Conservation (phyloP, 2,797 vertebrate species). For the Oryzias dopingdopingensis region DNA sequence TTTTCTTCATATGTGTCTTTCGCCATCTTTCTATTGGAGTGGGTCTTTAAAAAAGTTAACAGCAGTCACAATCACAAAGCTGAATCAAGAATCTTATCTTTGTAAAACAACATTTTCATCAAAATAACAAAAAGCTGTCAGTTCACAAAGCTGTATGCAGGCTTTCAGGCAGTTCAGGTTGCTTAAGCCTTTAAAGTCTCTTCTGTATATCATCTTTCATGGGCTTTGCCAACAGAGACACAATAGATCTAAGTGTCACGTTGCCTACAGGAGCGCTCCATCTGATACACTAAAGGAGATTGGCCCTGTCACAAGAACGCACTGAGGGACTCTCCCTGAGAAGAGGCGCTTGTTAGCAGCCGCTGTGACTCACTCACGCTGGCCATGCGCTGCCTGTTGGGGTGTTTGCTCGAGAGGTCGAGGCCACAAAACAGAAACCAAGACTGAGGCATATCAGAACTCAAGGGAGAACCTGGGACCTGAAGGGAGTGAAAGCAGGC, state of each 20-base stretch:
- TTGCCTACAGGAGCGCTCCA: constrained; percentile 54
- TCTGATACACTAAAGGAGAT: constrained; percentile 64
- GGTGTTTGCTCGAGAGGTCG: constrained; percentile 19
- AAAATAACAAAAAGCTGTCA: neutral
- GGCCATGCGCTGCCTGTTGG: constrained; percentile 66
- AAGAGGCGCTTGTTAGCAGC: constrained; percentile 60
- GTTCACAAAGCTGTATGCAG: neutral
- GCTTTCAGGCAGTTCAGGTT: neutral
- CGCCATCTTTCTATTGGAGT: too few relatives aligned
- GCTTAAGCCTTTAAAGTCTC: constrained; percentile 6
- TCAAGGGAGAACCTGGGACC: neutral
- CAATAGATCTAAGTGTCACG: constrained; percentile 54
- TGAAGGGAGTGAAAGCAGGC: constrained; percentile 20
- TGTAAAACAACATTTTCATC: too few relatives aligned
- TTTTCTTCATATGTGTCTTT: too few relatives aligned
- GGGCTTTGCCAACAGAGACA: constrained; percentile 25
- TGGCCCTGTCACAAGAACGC: constrained; percentile 58
- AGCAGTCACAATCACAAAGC: too few relatives aligned
- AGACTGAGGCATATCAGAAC: constrained; percentile 20
- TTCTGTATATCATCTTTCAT: constrained; percentile 22
- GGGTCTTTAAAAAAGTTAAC: too few relatives aligned
- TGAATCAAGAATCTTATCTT: too few relatives aligned
- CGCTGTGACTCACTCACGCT: constrained; percentile 63
- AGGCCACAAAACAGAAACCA: constrained; percentile 34
- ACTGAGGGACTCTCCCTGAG: constrained; percentile 68